phyloP scores from a whole-genome alignment of 1,140 invertebrate species.

The Cataglyphis hispanica region DNA sequence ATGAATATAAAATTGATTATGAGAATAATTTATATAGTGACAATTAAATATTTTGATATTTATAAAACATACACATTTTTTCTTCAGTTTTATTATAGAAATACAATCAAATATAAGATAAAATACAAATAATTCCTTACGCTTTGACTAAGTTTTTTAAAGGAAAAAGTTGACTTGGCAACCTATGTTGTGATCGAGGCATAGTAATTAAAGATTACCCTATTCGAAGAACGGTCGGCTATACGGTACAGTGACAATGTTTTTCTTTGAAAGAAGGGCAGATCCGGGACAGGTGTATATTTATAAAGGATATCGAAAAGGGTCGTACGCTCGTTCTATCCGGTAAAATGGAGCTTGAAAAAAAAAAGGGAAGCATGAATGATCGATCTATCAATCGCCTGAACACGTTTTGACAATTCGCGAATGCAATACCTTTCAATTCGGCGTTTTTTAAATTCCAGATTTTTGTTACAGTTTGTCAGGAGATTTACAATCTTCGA shows the following conservation, averaged over 20 bases:
- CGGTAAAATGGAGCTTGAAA: conserved; percentile 21
- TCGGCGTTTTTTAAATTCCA: conserved; percentile 9
- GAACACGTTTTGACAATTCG: conserved; percentile 23
- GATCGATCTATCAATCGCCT: conserved; percentile 9
- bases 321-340: conserved; percentile 8
- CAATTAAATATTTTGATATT: neutral
- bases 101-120: too few species aligned
- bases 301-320: conserved; percentile 44
- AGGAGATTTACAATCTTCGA: neutral
- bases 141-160: neutral
- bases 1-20: neutral
- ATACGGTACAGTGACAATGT: conserved; percentile 4
- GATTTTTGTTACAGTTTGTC: neutral
- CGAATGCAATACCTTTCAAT: conserved; percentile 20
- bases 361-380: neutral
- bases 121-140: conserved; percentile 19
- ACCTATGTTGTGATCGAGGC: conserved; percentile 18
- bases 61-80: neutral
- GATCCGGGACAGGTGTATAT: conserved; percentile 42
- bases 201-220: conserved; percentile 39
- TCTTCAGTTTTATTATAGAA: neutral
- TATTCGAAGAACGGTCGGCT: conserved; percentile 20
- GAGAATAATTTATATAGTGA: neutral
- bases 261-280: conserved; percentile 5
- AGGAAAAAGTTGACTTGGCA: neutral